phyloP scores from a whole-genome alignment of 2,888 invertebrate genomes.

The Drosophila fungiperda region DNA sequence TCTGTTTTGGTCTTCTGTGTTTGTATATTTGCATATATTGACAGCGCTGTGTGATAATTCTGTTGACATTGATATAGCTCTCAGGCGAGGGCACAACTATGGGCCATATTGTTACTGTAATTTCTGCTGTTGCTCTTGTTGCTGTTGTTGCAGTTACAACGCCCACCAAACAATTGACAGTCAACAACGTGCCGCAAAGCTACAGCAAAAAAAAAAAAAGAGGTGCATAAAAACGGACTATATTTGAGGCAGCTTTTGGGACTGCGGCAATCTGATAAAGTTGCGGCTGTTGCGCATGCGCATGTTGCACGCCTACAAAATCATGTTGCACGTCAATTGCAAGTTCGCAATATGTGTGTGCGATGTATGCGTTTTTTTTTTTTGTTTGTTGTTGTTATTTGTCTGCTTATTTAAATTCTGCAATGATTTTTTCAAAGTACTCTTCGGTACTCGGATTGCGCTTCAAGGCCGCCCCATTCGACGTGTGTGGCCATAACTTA shows the following conservation, averaged over 20 bases:
- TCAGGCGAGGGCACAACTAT: constrained; percentile 55
- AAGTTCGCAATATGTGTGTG: constrained; percentile 52
- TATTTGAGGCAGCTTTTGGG: constrained; percentile 34
- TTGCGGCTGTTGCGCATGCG: constrained; percentile 80
- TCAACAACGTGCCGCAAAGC: constrained; percentile 73
- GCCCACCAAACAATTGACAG: constrained; percentile 80
- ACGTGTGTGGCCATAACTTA: constrained; percentile 76
- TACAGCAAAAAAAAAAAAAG: constrained; percentile 23
- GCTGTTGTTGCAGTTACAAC: constrained; percentile 54
- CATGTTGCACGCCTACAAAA: constrained; percentile 85
- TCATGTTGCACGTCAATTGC: constrained; percentile 84
- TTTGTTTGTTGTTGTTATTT: constrained; percentile 24
- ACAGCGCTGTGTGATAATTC: constrained; percentile 80
- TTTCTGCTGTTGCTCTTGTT: constrained; percentile 32
- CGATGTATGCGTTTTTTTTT: constrained; percentile 43
- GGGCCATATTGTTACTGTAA: constrained; percentile 41
- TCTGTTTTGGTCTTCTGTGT: constrained; percentile 39
- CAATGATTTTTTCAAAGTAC: constrained; percentile 77
- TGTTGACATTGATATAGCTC: constrained; percentile 81
- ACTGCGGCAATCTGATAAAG: constrained; percentile 80
- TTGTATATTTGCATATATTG: constrained; percentile 81
- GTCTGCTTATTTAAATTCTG: constrained; percentile 81
- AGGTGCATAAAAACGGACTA: constrained; percentile 25
- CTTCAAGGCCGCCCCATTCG: constrained; percentile 72
- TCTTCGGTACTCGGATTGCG: constrained; percentile 52